Conservation (phyloP, 2,113 vertebrate genomes). For the Hystrix cristata region DNA sequence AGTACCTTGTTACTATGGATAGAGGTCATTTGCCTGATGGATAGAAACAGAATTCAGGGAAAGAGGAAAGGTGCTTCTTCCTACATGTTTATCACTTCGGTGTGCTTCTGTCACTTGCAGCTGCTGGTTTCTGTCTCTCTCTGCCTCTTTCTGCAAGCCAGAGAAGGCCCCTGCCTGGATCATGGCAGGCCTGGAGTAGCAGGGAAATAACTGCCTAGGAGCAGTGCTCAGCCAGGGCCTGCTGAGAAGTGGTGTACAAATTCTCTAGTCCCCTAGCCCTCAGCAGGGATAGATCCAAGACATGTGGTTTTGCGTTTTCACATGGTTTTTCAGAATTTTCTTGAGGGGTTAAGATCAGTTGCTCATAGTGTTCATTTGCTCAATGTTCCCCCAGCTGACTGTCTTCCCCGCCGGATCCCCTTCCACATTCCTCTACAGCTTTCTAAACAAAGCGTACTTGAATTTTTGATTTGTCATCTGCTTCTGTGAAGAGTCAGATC, state of each 20-base stretch:
- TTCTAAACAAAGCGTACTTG: not conserved
- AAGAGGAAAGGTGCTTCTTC: not conserved
- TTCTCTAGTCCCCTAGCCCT: not conserved
- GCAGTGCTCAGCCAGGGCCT: not conserved
- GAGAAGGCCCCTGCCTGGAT: not conserved
- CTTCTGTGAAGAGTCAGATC: not conserved
- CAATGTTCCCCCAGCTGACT: not conserved
- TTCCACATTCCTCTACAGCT: not conserved
- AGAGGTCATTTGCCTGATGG: not conserved
- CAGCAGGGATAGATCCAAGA: not conserved
- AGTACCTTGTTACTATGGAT: not conserved
- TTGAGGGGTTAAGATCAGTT: not conserved
- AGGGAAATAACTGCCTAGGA: not conserved
- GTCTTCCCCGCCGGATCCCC: not conserved
- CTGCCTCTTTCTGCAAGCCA: not conserved
- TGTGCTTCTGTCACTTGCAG: not conserved
- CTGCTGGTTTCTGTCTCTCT: not conserved
- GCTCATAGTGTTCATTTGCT: not conserved
- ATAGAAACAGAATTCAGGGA: not conserved
- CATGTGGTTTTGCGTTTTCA: not conserved
- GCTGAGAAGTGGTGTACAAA: not conserved
- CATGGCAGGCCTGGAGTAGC: not conserved
- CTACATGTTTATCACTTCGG: not conserved
- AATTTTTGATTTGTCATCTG: not conserved
- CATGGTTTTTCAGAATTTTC: not conserved